Conservation (phyloP, 37 sponge, comb jelly and placozoan species). For the Haliclona indistincta region DNA sequence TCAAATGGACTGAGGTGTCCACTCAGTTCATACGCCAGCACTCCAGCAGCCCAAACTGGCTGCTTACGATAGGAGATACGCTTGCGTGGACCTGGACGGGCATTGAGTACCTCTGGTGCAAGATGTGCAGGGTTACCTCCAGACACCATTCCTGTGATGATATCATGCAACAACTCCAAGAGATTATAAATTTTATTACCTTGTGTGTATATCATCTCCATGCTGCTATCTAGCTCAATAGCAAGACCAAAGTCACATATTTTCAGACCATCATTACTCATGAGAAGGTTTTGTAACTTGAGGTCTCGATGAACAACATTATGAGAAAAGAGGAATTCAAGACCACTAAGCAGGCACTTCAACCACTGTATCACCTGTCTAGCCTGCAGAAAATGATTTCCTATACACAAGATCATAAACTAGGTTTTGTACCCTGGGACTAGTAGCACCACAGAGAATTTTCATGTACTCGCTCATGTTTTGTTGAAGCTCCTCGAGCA, state of each 20-base stretch:
- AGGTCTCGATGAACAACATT: conserved; percentile 53
- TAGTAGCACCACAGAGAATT: conserved; percentile 15
- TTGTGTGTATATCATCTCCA: conserved; percentile 39
- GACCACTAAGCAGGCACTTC: conserved; percentile 51
- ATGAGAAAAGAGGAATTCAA: conserved; percentile 62
- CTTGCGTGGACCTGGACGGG: conserved; percentile 56
- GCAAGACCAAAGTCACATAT: conserved; percentile 80
- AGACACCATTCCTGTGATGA: neutral
- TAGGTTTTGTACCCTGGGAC: conserved; percentile 50
- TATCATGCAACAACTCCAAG: neutral
- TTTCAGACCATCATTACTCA: conserved; percentile 34
- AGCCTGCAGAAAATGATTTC: conserved; percentile 20
- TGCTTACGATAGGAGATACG: conserved; percentile 56
- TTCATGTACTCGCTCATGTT: conserved; percentile 54
- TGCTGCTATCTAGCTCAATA: conserved; percentile 32
- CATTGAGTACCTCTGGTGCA: conserved; percentile 74
- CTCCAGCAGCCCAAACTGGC: conserved; percentile 86
- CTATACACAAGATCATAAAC: neutral
- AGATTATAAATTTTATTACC: conserved; percentile 18
- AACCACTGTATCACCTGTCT: conserved; percentile 61
- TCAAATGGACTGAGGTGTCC: conserved; percentile 53
- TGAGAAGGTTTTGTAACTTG: conserved; percentile 78
- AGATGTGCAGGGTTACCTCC: conserved; percentile 73
- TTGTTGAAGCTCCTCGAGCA: conserved; percentile 68
- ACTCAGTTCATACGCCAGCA: conserved; percentile 75